A percentile compares a stretch with the other conserved stretches of the same genome.
Conservation (phyloP, 2,888 invertebrate genomes). For the Erebia aethiops region DNA sequence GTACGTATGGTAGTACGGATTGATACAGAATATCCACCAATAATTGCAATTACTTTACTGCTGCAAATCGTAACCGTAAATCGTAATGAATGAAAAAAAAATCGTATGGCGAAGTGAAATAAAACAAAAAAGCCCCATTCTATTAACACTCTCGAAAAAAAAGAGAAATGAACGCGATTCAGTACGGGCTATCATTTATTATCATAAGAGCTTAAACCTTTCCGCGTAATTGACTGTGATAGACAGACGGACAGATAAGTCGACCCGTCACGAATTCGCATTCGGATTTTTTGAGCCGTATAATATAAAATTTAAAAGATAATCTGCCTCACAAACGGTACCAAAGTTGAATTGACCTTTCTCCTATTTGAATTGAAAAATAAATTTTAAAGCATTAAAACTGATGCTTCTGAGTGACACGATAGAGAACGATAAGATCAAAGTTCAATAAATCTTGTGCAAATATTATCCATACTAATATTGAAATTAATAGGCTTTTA, state of each 20-base stretch:
- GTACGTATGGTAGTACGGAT: no score
- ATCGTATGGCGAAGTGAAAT: neutral
- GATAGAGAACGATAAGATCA: neutral
- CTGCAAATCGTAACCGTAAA: neutral
- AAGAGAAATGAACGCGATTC: conserved; percentile 17
- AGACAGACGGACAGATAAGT: conserved; percentile 39
- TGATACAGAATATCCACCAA: no score
- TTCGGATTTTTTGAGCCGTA: conserved; percentile 34
- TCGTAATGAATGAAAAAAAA: neutral
- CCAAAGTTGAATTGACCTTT: conserved; percentile 9
- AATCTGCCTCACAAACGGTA: conserved; percentile 23
- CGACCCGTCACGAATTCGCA: conserved; percentile 33
- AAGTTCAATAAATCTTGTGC: neutral
- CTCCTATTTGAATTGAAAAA: conserved; percentile 10
- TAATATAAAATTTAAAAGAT: conserved; percentile 30
- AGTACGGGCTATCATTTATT: conserved; percentile 29
- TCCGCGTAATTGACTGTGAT: conserved; percentile 41
- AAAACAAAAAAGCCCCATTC: conserved; percentile 6
- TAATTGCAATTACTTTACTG: no score
- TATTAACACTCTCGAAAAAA: conserved; percentile 27
- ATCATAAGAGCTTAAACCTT: conserved; percentile 39
- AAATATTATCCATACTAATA: no score
- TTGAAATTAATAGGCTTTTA: no score
- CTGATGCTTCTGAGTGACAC: neutral
- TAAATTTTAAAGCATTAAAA: neutral